Base-by-base conservation (phyloP, 2,113 vertebrate genomes). In the Hucho hucho region DNA sequence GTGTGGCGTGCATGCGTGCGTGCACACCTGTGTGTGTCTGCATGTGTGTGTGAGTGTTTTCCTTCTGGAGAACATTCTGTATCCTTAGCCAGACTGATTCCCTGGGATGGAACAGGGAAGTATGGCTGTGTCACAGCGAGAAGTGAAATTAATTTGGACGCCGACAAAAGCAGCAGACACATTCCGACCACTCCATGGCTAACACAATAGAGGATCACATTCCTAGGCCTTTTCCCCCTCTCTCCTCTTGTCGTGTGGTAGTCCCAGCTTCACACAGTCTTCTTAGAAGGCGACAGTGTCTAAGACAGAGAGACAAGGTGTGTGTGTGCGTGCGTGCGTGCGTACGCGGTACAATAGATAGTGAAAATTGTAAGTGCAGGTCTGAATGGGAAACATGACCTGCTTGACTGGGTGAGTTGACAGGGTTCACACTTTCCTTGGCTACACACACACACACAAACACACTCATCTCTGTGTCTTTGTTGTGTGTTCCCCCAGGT, bases 81-180 rank as follows among this genome's bases (percentile, higher is more conserved):
- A 69, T 87, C 86, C 83, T 82, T 83, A 74, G 79, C 87, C 83
- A 83, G 88, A 84, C 84, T 77, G 79, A 90, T 82, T 88, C 89
- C 79, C 87, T 83, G 87, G 88, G 88, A 85, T 75, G 64, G 86
- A 82, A 85, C 85, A 85, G 74, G 69, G 67, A 88, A 87, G 87
- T 76, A 83, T 81, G 56, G 24, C 87, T 84, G 82, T 80, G 87
- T 89, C 91, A 89, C 92, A 92, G 93, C 89, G 74, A 93, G 90
- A 79, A 87, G 85, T 86, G 81, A 87, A 91, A 91, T 91, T 92
- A 89, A 92, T 92, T 91, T 92, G 87, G 77, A 88, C 78, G 81
- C 85, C 79, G 79, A 89, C 87, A 89, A 91, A 92, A 88, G 88
- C 86, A 83, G 69, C 81, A 90, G 87, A 87, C 80, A 73, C 76